Conservation (phyloP, 92 coral and sea anemone genomes). For the Siderastrea radians region DNA sequence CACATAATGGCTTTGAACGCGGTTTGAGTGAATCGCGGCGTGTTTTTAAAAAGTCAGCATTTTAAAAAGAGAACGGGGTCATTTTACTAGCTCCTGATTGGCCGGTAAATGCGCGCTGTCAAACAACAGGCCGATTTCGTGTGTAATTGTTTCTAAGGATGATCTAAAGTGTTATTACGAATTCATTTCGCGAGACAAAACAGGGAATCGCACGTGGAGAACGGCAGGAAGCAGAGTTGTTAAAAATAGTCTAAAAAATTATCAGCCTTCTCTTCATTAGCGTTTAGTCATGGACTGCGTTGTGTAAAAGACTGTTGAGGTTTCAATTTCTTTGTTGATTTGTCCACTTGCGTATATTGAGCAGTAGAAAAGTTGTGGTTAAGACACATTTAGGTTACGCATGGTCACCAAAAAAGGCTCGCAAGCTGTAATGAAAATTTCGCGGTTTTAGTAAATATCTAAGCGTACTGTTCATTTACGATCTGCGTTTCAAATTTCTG, state of each 20-base stretch:
- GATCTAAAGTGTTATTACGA: conserved; percentile 80
- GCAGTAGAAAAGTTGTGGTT: conserved; percentile 12
- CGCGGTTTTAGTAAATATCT: conserved; percentile 28
- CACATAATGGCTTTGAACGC: conserved; percentile 53
- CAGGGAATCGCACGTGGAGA: conserved; percentile 45
- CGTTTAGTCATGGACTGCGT: neutral
- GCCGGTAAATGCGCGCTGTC: conserved; percentile 61
- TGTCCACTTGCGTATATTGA: conserved; percentile 23
- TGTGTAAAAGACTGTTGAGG: neutral
- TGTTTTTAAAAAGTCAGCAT: conserved; percentile 77
- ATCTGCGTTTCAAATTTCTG: conserved; percentile 40
- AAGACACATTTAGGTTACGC: conserved; percentile 29
- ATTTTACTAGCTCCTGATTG: conserved; percentile 75
- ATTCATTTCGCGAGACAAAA: conserved; percentile 68
- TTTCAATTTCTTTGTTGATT: conserved; percentile 34
- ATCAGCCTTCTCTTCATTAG: conserved; percentile 33
- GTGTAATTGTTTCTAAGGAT: conserved; percentile 73
- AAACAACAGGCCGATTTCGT: conserved; percentile 47
- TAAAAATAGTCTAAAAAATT: conserved; percentile 48
- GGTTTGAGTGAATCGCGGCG: conserved; percentile 80
- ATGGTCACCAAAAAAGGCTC: conserved; percentile 34
- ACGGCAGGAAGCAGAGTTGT: conserved; percentile 29
- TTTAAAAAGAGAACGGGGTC: conserved; percentile 59
- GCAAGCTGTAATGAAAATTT: conserved; percentile 5
- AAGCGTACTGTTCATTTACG: conserved; percentile 20